Percentiles rank a stretch among this genome's conserved stretches.
phyloP scores from a whole-genome alignment of 2,113 vertebrate genomes.

The Notarius lentiginosus region DNA sequence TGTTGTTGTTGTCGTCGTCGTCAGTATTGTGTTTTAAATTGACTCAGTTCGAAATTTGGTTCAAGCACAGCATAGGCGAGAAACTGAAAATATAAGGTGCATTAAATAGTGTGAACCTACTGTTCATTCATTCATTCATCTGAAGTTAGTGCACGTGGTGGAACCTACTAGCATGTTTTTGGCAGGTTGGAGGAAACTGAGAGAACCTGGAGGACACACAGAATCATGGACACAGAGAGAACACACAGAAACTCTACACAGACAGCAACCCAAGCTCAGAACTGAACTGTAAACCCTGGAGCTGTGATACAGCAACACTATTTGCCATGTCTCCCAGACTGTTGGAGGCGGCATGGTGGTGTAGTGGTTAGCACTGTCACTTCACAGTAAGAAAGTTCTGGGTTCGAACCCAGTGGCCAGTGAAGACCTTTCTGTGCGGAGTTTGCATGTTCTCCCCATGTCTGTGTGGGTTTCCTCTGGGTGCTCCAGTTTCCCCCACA shows the following conservation, averaged over 20 bases:
- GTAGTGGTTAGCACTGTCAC: no score
- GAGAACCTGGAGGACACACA: no score
- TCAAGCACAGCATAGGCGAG: background rate
- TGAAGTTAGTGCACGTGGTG: background rate
- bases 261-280: background rate
- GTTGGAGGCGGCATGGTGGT: background rate
- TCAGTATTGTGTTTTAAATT: background rate
- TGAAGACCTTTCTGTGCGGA: no score
- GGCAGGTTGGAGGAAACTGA: background rate
- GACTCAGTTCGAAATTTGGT: conserved; percentile 18
- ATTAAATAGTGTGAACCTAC: background rate
- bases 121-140: background rate
- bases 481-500: no score
- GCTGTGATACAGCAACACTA: background rate
- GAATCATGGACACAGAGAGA: background rate
- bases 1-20: background rate
- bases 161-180: background rate
- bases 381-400: no score
- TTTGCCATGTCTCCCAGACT: background rate
- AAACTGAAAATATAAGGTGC: background rate
- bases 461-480: no score
- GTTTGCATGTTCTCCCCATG: no score
- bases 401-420: no score
- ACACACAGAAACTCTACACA: background rate
- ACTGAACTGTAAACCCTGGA: background rate